Percentiles rank a stretch among this genome's conserved stretches.
These are phyloP conservation scores for Epizoanthus ramosus DNA, from an alignment of 92 coral and sea anemone species.

Conservation along the genomic window DNA sequence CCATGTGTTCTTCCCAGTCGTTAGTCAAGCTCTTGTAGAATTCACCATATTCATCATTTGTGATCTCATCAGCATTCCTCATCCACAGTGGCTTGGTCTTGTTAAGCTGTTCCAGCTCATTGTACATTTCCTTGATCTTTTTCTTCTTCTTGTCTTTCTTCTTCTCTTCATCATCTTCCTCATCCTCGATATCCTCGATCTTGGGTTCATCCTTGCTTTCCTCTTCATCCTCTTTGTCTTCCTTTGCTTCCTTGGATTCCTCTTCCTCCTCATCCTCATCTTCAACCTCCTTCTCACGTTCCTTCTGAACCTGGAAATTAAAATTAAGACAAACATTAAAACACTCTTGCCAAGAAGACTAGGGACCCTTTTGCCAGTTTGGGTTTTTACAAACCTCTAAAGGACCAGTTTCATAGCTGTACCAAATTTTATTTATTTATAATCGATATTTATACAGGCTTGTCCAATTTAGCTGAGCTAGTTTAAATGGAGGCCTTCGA, in stretches of 20 bases:
- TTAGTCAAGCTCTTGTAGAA: slow-evolving; percentile 99
- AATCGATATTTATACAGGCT: too few species aligned
- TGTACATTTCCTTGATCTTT: slow-evolving; percentile 92
- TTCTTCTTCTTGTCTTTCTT: slow-evolving; percentile 90
- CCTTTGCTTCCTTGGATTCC: slow-evolving; percentile 79
- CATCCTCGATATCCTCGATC: slow-evolving; percentile 85
- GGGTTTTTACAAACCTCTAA: too few species aligned
- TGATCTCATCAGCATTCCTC: slow-evolving; percentile 96
- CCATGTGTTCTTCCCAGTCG: slow-evolving; percentile 99
- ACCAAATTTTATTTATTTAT: too few species aligned
- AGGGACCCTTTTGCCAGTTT: too few species aligned
- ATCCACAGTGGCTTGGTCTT: slow-evolving; percentile 99
- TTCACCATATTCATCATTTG: slow-evolving; percentile 91
- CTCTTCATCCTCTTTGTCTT: slow-evolving; percentile 77
- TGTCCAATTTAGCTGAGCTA: too few species aligned
- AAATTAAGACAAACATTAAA: not conserved
- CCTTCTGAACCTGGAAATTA: slow-evolving; percentile 82
- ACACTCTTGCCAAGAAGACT: not conserved
- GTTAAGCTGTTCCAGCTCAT: slow-evolving; percentile 92
- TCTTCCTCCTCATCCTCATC: slow-evolving; percentile 82
- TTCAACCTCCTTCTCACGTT: slow-evolving; percentile 96
- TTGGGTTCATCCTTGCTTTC: slow-evolving; percentile 76
- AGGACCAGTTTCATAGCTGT: too few species aligned
- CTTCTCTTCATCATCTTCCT: slow-evolving; percentile 79
- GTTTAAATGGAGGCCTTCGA: too few species aligned